Evolutionary conservation across 2,888 invertebrate species (phyloP).

Genomic region (Notocelia uddmanniana): DNA sequence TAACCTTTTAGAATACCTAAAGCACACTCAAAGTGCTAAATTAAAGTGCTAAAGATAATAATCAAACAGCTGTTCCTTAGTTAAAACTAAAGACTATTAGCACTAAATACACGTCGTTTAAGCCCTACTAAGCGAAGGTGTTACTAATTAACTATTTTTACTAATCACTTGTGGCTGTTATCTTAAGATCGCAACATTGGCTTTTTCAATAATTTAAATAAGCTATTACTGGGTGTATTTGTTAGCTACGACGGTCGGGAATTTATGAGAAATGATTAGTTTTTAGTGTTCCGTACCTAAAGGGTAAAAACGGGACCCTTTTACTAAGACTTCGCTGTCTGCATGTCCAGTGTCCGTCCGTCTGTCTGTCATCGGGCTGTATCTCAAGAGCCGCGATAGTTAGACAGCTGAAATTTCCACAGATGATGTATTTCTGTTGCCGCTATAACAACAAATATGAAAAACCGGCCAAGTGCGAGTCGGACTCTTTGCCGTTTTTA

Average conservation of each 20-base stretch:
- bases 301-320: too few species aligned
- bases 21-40: conserved; percentile 21
- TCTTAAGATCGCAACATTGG: conserved; percentile 2
- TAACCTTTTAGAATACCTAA: conserved; percentile 27
- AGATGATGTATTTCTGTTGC: too few species aligned
- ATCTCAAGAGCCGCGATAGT: too few species aligned
- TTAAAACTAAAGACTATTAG: not conserved
- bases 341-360: too few species aligned
- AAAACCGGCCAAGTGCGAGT: too few species aligned
- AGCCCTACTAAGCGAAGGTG: not conserved
- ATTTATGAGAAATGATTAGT: not conserved
- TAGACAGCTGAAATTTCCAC: too few species aligned
- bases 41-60: conserved; percentile 17
- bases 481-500: too few species aligned
- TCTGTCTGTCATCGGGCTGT: too few species aligned
- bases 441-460: too few species aligned
- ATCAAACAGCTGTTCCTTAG: conserved; percentile 21
- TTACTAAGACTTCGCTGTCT: too few species aligned
- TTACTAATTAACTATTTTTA: conserved; percentile 30
- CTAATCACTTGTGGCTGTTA: conserved; percentile 30
- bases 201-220: conserved; percentile 15
- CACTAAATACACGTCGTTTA: not conserved
- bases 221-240: conserved; percentile 2
- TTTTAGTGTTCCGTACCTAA: too few species aligned
- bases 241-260: not conserved